Base-by-base conservation (phyloP, 2,797 vertebrate genomes). In the Falco rusticolus region DNA sequence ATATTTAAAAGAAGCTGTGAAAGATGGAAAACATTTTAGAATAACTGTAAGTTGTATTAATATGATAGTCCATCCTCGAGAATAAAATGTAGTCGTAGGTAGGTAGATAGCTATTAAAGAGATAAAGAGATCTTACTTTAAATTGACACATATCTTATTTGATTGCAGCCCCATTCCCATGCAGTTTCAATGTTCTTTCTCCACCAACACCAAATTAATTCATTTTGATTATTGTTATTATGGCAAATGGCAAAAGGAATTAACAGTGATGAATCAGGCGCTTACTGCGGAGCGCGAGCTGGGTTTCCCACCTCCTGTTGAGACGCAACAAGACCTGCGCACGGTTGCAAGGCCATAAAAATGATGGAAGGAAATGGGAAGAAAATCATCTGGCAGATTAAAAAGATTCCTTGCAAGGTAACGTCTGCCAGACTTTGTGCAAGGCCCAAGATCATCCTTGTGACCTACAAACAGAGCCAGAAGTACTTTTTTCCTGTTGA, bases 221-320 rank as follows among this genome's bases (percentile, higher is more conserved):
- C 79, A 51, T 93, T 95, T 90, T 84, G 93, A 93, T 96, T 87
- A 86, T 95, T 94, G 90, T 90, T 96, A 86, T 96, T 96, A 89
- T 10, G 79, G 90, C 74, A 37, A 89, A 66, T 9, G 83, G 92
- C 92, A 80, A 61, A 69, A 57, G 76, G 95, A 93, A 94, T 93
- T 74, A 93, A 84, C 21, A 4, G 85, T 11, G 84, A 89, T 96
- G 90, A 71, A 90, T 91, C 91, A 76, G 85, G 79, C 4, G 9
- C 94, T 74, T 3, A 8, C 50, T 20, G 87, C 12, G 37, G 41
- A 78, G 90, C 2, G 2, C 17, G 21, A n/a, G 75, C 6, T 21
- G 89, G 87, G 28, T 47, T 87, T 53, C 57, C 48, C 56, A 29
- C 75, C 82, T 56, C 94, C 84, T 3, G 5, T 7, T 5, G 65